A percentile compares a stretch with the other conserved stretches of the same genome.
Conservation (phyloP, 2,797 vertebrate genomes). For the Peromyscus eremicus region DNA sequence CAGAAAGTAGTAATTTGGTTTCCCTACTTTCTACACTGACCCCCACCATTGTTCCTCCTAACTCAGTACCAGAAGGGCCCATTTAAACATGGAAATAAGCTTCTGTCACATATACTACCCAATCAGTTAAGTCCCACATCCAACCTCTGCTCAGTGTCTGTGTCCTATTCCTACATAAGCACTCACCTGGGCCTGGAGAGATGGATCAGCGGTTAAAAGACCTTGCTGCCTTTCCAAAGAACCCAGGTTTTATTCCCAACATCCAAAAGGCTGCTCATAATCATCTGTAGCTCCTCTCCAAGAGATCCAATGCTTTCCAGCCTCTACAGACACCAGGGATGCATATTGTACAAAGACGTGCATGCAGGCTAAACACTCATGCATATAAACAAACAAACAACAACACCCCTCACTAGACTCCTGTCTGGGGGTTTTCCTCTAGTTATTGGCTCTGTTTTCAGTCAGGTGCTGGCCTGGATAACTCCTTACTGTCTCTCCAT, state of each 20-base stretch:
- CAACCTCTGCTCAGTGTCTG: not conserved
- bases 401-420: not conserved
- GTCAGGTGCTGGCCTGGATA: not conserved
- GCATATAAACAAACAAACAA: not conserved
- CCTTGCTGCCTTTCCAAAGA: not conserved
- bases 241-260: not conserved
- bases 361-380: not conserved
- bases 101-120: accelerated
- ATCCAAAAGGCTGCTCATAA: not conserved
- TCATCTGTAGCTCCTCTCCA: not conserved
- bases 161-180: not conserved
- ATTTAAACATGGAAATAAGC: not conserved
- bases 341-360: not conserved
- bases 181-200: not conserved
- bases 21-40: not conserved
- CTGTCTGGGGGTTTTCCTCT: not conserved
- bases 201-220: not conserved
- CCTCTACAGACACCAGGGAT: not conserved
- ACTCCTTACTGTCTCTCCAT: not conserved
- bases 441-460: not conserved
- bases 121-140: not conserved
- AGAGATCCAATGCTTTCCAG: not conserved
- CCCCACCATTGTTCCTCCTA: not conserved
- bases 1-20: not conserved
- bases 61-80: accelerated